Conservation (phyloP, 2,797 vertebrate species). For the Synanceia verrucosa region DNA sequence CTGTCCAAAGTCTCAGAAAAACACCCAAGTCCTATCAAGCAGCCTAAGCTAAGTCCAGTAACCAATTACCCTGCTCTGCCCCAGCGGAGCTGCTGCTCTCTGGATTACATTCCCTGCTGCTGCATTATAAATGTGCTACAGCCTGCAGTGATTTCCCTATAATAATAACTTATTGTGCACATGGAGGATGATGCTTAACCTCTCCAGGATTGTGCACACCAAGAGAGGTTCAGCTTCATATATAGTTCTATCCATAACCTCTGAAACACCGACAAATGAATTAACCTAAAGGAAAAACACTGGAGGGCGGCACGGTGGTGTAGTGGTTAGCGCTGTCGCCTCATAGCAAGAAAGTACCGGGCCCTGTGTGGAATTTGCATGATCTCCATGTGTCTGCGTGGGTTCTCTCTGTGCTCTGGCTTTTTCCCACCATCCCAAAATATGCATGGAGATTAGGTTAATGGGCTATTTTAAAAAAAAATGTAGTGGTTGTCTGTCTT, state of each 20-base stretch:
- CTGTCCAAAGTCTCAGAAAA: slow-evolving; percentile 73
- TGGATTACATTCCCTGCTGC: slow-evolving; percentile 73
- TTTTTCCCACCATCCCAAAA: too few species aligned
- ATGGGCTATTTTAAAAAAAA: too few species aligned
- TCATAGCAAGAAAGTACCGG: too few species aligned
- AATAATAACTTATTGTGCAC: slow-evolving; percentile 61
- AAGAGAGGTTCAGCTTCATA: slow-evolving; percentile 19
- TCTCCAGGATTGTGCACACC: slow-evolving; percentile 27
- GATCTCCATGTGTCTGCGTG: too few species aligned
- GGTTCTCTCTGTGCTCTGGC: too few species aligned
- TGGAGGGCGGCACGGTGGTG: too few species aligned
- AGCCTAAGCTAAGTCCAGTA: slow-evolving; percentile 73
- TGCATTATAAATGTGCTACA: slow-evolving; percentile 74
- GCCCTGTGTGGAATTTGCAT: too few species aligned
- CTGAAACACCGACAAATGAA: slow-evolving; percentile 21
- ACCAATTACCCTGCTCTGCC: slow-evolving; percentile 79
- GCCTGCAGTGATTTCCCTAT: slow-evolving; percentile 60
- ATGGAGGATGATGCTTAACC: slow-evolving; percentile 52
- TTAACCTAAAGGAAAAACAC: not conserved
- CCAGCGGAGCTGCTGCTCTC: slow-evolving; percentile 53
- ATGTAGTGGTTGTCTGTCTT: too few species aligned
- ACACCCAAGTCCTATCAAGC: slow-evolving; percentile 67
- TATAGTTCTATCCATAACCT: slow-evolving; percentile 8
- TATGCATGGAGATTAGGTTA: too few species aligned
- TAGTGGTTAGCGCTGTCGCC: too few species aligned